Conservation (phyloP, 1,140 invertebrate genomes). For the Camponotus floridanus region DNA sequence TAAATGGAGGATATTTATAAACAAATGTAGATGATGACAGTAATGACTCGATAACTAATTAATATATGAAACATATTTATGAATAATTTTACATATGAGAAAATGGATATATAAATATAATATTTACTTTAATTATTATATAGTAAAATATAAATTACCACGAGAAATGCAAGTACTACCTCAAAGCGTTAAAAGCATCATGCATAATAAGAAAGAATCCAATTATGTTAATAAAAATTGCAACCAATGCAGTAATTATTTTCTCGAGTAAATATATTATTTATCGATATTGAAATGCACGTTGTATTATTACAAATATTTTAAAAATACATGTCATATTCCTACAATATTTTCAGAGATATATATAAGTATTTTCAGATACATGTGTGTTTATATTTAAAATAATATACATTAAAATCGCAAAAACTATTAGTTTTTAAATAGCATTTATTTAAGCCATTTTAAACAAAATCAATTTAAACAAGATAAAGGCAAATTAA, state of each 20-base stretch:
- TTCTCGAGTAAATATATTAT: background rate
- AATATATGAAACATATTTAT: background rate
- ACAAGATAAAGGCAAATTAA: background rate
- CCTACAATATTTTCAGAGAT: too few relatives aligned
- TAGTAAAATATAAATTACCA: background rate
- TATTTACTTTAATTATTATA: background rate
- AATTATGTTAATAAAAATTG: conserved; percentile 32
- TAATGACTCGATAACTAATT: background rate
- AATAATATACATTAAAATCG: background rate
- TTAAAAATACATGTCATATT: background rate
- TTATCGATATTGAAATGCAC: background rate
- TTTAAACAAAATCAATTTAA: background rate
- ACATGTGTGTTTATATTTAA: background rate
- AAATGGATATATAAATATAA: background rate
- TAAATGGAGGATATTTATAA: background rate
- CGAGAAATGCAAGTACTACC: background rate
- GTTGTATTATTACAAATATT: background rate
- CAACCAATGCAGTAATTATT: background rate
- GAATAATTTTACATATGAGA: conserved; percentile 1
- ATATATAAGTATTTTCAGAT: background rate
- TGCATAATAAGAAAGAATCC: background rate
- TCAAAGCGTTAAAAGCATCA: background rate
- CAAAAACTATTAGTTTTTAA: background rate
- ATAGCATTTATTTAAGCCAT: too few relatives aligned
- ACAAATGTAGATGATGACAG: background rate